Conservation (phyloP, 2,888 invertebrate species). For the Nymphalis polychloros region DNA sequence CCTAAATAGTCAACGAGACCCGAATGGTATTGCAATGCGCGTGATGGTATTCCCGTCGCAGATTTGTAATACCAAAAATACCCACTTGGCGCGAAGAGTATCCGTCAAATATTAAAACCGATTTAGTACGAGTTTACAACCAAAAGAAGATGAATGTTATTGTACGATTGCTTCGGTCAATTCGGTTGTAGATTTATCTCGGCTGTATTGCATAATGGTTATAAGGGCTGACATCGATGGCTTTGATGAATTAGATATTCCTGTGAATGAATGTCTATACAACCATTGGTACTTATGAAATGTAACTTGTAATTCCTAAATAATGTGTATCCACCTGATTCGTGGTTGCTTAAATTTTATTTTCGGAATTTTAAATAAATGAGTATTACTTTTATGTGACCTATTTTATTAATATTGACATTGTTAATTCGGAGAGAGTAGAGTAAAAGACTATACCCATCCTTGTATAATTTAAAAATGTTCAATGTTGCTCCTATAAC, state of each 20-base stretch:
- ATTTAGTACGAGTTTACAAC: constrained; percentile 67
- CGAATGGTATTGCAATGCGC: constrained; percentile 68
- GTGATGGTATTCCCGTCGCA: constrained; percentile 42
- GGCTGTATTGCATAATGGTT: constrained; percentile 39
- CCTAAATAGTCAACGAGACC: constrained; percentile 56
- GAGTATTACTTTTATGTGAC: not conserved
- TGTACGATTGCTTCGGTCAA: constrained; percentile 44
- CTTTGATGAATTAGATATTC: constrained; percentile 9
- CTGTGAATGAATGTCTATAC: constrained; percentile 4
- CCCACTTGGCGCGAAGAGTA: constrained; percentile 71
- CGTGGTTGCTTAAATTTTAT: not conserved
- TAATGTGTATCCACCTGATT: not conserved
- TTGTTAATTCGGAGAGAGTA: constrained; percentile 60
- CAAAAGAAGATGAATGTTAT: constrained; percentile 50
- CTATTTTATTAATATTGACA: not conserved
- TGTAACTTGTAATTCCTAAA: not conserved
- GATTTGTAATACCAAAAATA: constrained; percentile 58
- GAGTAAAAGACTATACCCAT: constrained; percentile 58
- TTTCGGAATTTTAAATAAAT: not conserved
- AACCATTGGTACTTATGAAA: constrained; percentile 2
- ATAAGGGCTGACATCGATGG: constrained; percentile 41
- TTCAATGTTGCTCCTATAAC: constrained; percentile 2
- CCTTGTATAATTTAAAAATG: constrained; percentile 11
- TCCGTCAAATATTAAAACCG: constrained; percentile 72
- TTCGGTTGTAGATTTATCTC: constrained; percentile 56